Percentiles rank a stretch among this genome's conserved stretches.
These are phyloP conservation scores for Catocala nupta DNA, from an alignment of 2,888 invertebrate species.

Conservation along the genomic window DNA sequence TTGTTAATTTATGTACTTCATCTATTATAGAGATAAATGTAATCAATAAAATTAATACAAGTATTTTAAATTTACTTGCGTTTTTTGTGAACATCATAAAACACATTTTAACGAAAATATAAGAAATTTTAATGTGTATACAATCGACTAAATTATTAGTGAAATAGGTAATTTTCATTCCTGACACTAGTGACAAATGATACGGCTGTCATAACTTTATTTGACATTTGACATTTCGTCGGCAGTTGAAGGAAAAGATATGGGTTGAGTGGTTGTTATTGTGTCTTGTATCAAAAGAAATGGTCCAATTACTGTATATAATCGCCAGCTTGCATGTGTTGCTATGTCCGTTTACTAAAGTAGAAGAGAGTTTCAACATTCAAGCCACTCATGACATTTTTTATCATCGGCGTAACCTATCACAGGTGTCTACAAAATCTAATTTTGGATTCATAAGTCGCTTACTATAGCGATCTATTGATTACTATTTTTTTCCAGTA, in stretches of 20 bases:
- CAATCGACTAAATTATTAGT: no score
- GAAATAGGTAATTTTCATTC: no score
- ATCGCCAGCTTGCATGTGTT: conserved; percentile 93
- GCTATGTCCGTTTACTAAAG: conserved; percentile 98
- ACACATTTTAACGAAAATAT: no score
- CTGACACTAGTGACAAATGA: no score
- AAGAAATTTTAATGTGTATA: no score
- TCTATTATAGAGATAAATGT: no score
- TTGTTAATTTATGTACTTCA: no score
- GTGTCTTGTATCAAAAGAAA: conserved; percentile 69
- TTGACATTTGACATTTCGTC: conserved; percentile 30
- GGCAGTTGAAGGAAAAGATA: conserved; percentile 45
- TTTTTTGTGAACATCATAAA: no score
- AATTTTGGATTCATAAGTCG: conserved; percentile 78
- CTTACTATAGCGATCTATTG: conserved; percentile 54
- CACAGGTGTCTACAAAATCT: conserved; percentile 90
- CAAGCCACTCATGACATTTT: conserved; percentile 99
- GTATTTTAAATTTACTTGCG: no score
- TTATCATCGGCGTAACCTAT: conserved; percentile 94
- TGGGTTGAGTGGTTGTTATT: conserved; percentile 67
- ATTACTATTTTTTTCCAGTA: conserved; percentile 89
- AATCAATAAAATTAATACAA: no score
- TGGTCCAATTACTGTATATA: conserved; percentile 92
- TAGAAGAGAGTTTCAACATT: conserved; percentile 99
- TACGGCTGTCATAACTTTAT: not conserved